Conservation (phyloP, 37 sponge, comb jelly and placozoan genomes). For the Oscarella lobularis region DNA sequence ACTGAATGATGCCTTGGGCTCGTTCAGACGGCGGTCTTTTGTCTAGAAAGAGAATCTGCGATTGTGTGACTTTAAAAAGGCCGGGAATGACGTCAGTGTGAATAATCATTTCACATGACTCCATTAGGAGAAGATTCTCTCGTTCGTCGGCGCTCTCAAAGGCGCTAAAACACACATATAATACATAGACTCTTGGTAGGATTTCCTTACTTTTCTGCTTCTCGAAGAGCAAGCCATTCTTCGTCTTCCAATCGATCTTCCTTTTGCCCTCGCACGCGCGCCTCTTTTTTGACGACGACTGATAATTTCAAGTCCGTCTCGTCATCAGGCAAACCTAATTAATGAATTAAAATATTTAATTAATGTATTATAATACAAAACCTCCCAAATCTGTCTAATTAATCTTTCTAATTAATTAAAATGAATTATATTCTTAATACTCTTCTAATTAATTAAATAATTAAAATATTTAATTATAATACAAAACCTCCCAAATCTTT, state of each 20-base stretch:
- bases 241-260: constrained; percentile 6
- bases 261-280: not conserved
- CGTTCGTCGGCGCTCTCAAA: not conserved
- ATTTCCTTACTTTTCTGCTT: not conserved
- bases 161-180: no score
- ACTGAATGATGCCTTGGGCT: not conserved
- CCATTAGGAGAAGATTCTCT: not conserved
- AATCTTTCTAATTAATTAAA: no score
- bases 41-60: constrained; percentile 58
- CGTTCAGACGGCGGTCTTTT: not conserved
- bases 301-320: not conserved
- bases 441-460: no score
- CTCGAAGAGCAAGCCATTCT: constrained; percentile 1
- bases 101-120: constrained; percentile 56
- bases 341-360: not conserved
- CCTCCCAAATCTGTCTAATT: not conserved
- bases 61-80: constrained; percentile 61
- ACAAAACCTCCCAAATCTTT: no score
- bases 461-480: no score
- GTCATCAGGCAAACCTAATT: not conserved
- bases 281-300: not conserved
- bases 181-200: no score
- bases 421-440: no score
- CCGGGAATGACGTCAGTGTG: constrained; percentile 65
- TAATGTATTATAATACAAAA: not conserved